Evolutionary conservation across 2,888 invertebrate genomes (phyloP).

Genomic region (Heliconius ethilla): DNA sequence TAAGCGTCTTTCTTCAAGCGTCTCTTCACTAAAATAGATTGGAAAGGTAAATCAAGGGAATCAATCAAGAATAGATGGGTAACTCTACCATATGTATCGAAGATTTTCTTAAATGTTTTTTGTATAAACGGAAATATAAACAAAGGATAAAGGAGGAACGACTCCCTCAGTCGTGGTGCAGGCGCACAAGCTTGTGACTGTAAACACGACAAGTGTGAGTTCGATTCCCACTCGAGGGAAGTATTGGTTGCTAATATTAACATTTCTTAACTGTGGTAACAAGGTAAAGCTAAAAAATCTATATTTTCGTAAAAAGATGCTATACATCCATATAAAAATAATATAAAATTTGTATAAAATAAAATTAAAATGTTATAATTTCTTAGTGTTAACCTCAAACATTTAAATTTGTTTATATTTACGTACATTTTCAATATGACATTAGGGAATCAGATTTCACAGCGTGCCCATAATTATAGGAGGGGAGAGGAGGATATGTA

Average conservation of each 20-base stretch:
- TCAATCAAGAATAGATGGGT: constrained; percentile 1
- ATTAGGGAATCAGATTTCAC: background rate
- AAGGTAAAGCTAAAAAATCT: background rate
- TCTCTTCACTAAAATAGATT: constrained; percentile 2
- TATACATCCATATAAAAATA: too few relatives aligned
- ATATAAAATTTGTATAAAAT: too few relatives aligned
- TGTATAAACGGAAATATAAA: background rate
- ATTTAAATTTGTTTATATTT: too few relatives aligned
- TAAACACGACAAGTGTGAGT: background rate
- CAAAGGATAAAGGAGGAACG: background rate
- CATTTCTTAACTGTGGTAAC: background rate
- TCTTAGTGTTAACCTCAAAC: too few relatives aligned
- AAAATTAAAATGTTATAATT: too few relatives aligned
- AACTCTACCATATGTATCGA: background rate
- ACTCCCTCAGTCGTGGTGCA: too few relatives aligned
- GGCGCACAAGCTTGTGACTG: background rate
- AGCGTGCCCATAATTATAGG: background rate
- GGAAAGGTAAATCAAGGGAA: background rate
- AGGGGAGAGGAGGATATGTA: background rate
- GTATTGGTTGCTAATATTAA: background rate
- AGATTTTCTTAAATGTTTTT: background rate
- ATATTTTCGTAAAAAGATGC: too few relatives aligned
- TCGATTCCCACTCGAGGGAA: background rate
- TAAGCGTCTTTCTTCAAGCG: background rate
- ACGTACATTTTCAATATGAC: background rate